These are phyloP conservation scores for Vulpes vulpes DNA, from an alignment of 2,113 vertebrate genomes.

Conservation along the genomic window DNA sequence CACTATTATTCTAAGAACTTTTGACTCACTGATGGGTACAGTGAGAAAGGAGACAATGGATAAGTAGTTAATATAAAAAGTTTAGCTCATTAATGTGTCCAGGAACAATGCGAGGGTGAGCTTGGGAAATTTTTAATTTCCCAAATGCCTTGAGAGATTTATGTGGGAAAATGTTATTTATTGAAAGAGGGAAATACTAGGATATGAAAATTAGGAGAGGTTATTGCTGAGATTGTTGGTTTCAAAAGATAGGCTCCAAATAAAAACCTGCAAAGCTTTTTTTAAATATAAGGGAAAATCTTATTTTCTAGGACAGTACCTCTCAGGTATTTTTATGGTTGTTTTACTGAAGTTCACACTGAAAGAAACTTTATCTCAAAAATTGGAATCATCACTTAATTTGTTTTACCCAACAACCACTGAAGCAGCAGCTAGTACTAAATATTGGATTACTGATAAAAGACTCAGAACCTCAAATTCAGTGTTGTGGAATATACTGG, in stretches of 20 bases:
- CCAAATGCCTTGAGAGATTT: not conserved
- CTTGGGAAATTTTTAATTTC: not conserved
- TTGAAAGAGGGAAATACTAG: conserved; percentile 11
- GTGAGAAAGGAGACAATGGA: not conserved
- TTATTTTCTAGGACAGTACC: conserved; percentile 51
- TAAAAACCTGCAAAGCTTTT: conserved; percentile 52
- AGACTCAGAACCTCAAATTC: not conserved
- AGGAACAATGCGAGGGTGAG: not conserved
- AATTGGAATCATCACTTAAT: conserved; percentile 7
- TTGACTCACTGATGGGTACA: not conserved
- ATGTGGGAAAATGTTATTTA: not conserved
- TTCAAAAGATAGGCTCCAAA: conserved; percentile 46
- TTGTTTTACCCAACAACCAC: not conserved
- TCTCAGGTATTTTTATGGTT: conserved; percentile 62
- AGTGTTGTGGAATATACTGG: not conserved
- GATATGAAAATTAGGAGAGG: conserved; percentile 16
- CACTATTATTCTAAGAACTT: conserved; percentile 55
- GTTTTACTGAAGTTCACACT: conserved; percentile 47
- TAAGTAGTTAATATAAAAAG: not conserved
- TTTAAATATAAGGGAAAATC: not conserved
- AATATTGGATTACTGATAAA: not conserved
- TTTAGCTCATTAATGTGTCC: not conserved
- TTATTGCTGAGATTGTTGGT: conserved; percentile 37
- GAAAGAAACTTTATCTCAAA: conserved; percentile 53
- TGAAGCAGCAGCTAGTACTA: not conserved